These are phyloP conservation scores for Scaptomyza pallida DNA, from an alignment of 1,140 invertebrate species.

Conservation along the genomic window DNA sequence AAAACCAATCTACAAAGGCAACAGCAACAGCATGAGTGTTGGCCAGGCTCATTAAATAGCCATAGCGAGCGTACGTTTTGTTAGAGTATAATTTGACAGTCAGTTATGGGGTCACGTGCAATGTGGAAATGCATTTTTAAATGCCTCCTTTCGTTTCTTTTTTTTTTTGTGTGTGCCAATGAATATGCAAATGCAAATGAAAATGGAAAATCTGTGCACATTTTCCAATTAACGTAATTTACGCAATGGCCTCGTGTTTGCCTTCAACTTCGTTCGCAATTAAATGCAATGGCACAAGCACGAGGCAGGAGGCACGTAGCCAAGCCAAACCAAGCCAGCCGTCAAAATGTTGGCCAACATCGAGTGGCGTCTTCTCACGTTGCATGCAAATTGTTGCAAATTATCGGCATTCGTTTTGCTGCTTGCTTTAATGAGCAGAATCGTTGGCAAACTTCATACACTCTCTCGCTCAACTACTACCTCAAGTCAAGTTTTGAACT, in stretches of 20 bases:
- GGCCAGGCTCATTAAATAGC: not conserved
- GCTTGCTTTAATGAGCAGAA: conserved; percentile 56
- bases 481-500: not conserved
- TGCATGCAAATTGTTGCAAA: conserved; percentile 74
- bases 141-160: too few species aligned
- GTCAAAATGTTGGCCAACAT: conserved; percentile 17
- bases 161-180: not conserved
- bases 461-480: too few species aligned
- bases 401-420: conserved; percentile 63
- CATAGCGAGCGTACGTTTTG: not conserved
- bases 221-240: conserved; percentile 78
- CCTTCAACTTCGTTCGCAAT: conserved; percentile 51
- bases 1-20: too few species aligned
- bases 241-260: conserved; percentile 55
- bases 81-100: conserved; percentile 5
- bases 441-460: not conserved
- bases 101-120: conserved; percentile 25
- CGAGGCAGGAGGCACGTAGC: conserved; percentile 18
- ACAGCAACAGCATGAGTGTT: not conserved
- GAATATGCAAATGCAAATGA: conserved; percentile 11
- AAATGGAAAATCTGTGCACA: conserved; percentile 52
- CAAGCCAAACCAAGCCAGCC: not conserved
- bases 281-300: conserved; percentile 56
- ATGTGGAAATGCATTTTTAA: conserved; percentile 7
- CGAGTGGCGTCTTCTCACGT: conserved; percentile 50